These are phyloP conservation scores for Oryzias celebensis DNA, from an alignment of 2,113 vertebrate genomes.

Conservation along the genomic window DNA sequence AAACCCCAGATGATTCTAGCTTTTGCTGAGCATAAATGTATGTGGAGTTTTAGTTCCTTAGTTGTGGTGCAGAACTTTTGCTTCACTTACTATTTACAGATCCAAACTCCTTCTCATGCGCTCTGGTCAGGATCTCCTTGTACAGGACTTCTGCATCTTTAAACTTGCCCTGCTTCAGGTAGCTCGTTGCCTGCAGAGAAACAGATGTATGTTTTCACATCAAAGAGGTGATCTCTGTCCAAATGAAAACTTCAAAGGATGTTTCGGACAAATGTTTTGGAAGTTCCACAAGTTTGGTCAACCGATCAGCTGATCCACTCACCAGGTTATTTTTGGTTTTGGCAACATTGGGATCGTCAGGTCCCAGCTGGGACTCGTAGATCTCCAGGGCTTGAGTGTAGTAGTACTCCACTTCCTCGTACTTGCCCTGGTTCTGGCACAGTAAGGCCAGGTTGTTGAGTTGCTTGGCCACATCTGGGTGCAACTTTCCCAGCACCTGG, in stretches of 20 bases:
- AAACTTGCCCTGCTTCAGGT: conserved; percentile 90
- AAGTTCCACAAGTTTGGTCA: no score
- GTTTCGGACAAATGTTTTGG: no score
- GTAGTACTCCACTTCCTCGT: conserved; percentile 96
- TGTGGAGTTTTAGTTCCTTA: neutral
- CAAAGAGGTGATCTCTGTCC: neutral
- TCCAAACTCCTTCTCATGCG: conserved; percentile 89
- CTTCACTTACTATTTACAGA: conserved; percentile 84
- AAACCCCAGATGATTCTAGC: neutral
- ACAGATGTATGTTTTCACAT: neutral
- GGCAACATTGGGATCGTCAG: conserved; percentile 94
- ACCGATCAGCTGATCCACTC: conserved; percentile 9
- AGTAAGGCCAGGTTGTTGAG: conserved; percentile 96
- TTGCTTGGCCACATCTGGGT: conserved; percentile 98
- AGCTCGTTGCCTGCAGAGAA: conserved; percentile 80
- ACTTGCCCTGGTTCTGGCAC: conserved; percentile 99
- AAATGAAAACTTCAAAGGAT: neutral
- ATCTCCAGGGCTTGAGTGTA: conserved; percentile 93
- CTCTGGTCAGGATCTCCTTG: conserved; percentile 88
- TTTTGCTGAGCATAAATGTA: neutral
- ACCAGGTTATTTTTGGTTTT: conserved; percentile 99
- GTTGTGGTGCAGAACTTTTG: neutral
- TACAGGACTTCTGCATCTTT: conserved; percentile 85
- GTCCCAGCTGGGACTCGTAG: conserved; percentile 91
- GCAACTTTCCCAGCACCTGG: conserved; percentile 72